Conservation (phyloP, 2,888 invertebrate genomes). For the Callyntrura sp. region DNA sequence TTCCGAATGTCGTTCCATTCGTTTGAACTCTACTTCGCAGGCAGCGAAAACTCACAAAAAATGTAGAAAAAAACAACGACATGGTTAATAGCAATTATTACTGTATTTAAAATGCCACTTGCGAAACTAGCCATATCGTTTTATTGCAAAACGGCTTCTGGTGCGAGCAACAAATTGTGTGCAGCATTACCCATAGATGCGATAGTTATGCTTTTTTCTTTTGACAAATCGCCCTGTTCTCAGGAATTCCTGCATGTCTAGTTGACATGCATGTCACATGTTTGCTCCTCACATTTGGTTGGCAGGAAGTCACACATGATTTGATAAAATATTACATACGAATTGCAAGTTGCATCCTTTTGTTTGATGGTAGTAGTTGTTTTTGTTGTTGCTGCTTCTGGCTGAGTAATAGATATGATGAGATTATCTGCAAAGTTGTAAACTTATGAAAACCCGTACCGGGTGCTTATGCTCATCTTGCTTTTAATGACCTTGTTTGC, state of each 20-base stretch:
- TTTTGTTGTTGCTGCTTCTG: slow-evolving; percentile 1
- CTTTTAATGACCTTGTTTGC: slow-evolving; percentile 76
- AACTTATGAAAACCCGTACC: slow-evolving; percentile 68
- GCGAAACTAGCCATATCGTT: no score
- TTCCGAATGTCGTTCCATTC: no score
- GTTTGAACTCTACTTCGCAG: no score
- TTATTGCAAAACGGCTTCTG: no score
- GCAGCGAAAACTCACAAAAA: no score
- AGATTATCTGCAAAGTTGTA: slow-evolving; percentile 63
- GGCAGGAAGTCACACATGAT: slow-evolving; percentile 54
- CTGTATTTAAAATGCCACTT: no score
- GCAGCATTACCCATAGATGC: neutral
- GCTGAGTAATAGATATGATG: slow-evolving; percentile 22
- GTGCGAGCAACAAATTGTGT: no score
- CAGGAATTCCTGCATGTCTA: slow-evolving; percentile 30
- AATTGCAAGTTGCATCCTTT: slow-evolving; percentile 30
- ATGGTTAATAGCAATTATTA: no score
- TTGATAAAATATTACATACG: slow-evolving; percentile 57
- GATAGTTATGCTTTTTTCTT: neutral
- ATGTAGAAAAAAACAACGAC: no score
- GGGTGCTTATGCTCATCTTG: slow-evolving; percentile 68
- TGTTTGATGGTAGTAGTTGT: neutral
- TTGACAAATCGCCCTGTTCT: neutral
- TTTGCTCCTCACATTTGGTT: slow-evolving; percentile 13
- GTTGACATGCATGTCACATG: slow-evolving; percentile 47